A percentile compares a stretch with the other conserved stretches of the same genome.
Evolutionary conservation across 2,888 invertebrate species (phyloP).

Genomic region (Drosophila rubida): DNA sequence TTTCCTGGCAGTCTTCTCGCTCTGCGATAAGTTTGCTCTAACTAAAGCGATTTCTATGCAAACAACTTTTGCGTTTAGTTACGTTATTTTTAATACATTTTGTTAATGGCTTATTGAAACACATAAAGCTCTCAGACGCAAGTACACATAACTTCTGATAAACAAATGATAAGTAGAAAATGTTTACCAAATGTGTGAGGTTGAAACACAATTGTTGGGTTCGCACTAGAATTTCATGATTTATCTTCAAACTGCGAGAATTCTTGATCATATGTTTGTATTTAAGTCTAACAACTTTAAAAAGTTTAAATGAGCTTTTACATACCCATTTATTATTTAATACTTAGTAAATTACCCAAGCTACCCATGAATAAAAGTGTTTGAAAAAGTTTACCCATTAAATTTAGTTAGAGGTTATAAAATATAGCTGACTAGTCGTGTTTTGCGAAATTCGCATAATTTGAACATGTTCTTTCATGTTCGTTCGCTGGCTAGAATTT

Average conservation of each 20-base stretch:
- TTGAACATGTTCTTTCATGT: constrained; percentile 1
- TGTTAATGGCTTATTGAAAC: background rate
- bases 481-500: background rate
- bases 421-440: background rate
- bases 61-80: constrained; percentile 4
- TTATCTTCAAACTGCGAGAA: too few species aligned
- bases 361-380: too few species aligned
- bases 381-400: background rate
- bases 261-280: too few species aligned
- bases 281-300: too few species aligned
- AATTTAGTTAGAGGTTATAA: background rate
- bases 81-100: background rate
- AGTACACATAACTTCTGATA: background rate
- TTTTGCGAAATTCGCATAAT: background rate
- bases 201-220: too few species aligned
- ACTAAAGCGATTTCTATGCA: constrained; percentile 7
- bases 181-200: too few species aligned
- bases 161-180: too few species aligned
- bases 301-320: constrained; percentile 1
- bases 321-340: too few species aligned
- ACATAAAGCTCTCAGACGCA: background rate
- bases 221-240: too few species aligned
- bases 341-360: too few species aligned
- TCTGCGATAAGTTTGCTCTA: constrained; percentile 8
- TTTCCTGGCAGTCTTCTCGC: background rate